phyloP scores from a whole-genome alignment of 2,113 vertebrate genomes.

The Carassius auratus region DNA sequence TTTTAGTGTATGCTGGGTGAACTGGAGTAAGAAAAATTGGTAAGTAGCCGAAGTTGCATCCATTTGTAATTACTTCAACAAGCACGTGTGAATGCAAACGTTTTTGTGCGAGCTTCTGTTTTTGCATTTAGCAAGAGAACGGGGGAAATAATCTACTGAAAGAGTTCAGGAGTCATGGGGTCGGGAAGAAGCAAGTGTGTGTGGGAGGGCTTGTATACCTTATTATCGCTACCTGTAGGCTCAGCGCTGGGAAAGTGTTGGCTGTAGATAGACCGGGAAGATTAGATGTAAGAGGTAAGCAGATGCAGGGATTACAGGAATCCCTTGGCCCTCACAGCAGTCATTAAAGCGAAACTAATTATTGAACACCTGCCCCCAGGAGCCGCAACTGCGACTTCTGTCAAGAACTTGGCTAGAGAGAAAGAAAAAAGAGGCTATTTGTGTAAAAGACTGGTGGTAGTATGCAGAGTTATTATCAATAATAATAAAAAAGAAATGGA shows the following conservation, averaged over 20 bases:
- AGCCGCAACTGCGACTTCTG: conserved; percentile 54
- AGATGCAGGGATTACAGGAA: conserved; percentile 77
- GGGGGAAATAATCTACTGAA: conserved; percentile 21
- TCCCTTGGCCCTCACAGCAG: conserved; percentile 71
- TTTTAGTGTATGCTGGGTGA: conserved; percentile 7
- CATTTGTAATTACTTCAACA: not conserved
- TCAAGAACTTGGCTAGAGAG: conserved; percentile 1
- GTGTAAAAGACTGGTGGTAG: conserved; percentile 7
- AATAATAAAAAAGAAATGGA: not conserved
- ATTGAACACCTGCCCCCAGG: conserved; percentile 68
- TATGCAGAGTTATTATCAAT: conserved; percentile 28
- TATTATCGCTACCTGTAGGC: conserved; percentile 44
- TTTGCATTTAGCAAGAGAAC: not conserved
- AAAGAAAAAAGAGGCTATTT: conserved; percentile 9
- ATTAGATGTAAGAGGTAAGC: conserved; percentile 74
- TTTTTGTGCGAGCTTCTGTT: not conserved
- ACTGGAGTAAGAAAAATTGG: conserved; percentile 44
- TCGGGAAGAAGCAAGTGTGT: conserved; percentile 32
- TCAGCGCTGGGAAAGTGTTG: conserved; percentile 41
- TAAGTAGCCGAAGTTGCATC: conserved; percentile 47
- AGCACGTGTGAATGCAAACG: not conserved
- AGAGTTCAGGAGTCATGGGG: conserved; percentile 29
- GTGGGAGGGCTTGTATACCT: conserved; percentile 23
- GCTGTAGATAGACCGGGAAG: conserved; percentile 69
- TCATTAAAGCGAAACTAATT: conserved; percentile 79